Base-by-base conservation (phyloP, 1,140 invertebrate species). In the Tetramorium parvispinum region DNA sequence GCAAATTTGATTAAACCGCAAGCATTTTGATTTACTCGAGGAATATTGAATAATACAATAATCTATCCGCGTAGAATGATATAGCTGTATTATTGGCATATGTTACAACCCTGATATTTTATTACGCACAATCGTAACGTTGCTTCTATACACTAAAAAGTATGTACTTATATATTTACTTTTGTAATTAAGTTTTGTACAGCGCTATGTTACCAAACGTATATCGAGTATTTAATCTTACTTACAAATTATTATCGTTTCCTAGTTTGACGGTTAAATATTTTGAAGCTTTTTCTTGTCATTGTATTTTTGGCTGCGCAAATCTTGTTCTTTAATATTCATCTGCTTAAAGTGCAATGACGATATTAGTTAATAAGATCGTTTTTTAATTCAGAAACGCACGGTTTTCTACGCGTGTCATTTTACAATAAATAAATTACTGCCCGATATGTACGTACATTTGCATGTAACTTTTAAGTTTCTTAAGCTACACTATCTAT, bases 341-440 rank as follows among this genome's bases (percentile, higher is more conserved):
- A 51, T 79, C 27, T 37, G 55, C 18, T 73, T 73, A 27, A 51
- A 53, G 37, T 37, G 24, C 40, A 78, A 32, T 51, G 27, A 65
- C 37, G 24, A 49, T 18, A 18, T 49, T 78, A 49, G 27, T 40
- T 46, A 43, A 78, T 78, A 65, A 65, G 76, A 66, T 51, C n/a
- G 49, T 32, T 46, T 63, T 49, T 46, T 32, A 63, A 63, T 65
- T 46, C 24, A 37, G 37, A 37, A 76, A 8, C 21, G 24, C 43
- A 18, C 46, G 21, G n/a, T 49, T n/a, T 49, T 65, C 18, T 32
- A 21, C 7, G 63, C 46, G 77, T 68, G 77, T 68, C 13, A 18
- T 79, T 79, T 79, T 68, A 79, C 46, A 53, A 68, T 68, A 68
- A 79, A 79, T 40, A 51, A 11, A 79, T 53, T 79, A 79, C 77